Evolutionary conservation across 1,140 invertebrate genomes (phyloP), one percentile per base, ranked within the genome.

Genomic region (Euwallacea similis): DNA sequence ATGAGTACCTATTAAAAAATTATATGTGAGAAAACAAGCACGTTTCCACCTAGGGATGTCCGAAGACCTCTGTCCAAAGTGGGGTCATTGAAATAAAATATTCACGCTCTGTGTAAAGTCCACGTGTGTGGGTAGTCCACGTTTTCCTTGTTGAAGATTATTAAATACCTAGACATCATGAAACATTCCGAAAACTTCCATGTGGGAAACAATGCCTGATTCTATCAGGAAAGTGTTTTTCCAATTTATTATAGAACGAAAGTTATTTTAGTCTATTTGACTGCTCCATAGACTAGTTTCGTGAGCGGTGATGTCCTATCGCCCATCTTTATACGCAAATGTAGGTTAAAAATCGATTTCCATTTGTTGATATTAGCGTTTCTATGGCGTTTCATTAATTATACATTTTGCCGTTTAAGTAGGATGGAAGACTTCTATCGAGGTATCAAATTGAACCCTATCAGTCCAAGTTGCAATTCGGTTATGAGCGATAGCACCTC

Each of bases 341-440:
- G 69, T 75, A 71, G 74, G 74, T 69, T 72, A 66, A 77, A 33
- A 77, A 77, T 75, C 75, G 74, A 75, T 75, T 75, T 75, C 55
- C 42, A 53, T 70, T 68, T 69, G 61, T 75, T 75, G 71, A 74
- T 74, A 74, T 56, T 21, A 68, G 46, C 67, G 76, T 77, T 77
- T 75, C 76, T 77, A 77, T 77, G 74, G 74, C 64, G 60, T 46
- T 77, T 41, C 64, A 75, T 77, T 62, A 74, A 77, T 74, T 77
- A 75, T 77, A 66, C 66, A 77, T 62, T 53, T 47, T 46, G 15
- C 56, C 58, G 42, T 69, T 73, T 63, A 53, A 33, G 21, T 54
- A 44, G 65, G 43, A 64, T 63, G 46, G 62, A 46, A 33, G 21
- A 33, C 21, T 4, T 33, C 21, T 33, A 33, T 33, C 21, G 21